These are phyloP conservation scores for Rhynchotus rufescens DNA, from an alignment of 2,797 vertebrate genomes.

Conservation along the genomic window DNA sequence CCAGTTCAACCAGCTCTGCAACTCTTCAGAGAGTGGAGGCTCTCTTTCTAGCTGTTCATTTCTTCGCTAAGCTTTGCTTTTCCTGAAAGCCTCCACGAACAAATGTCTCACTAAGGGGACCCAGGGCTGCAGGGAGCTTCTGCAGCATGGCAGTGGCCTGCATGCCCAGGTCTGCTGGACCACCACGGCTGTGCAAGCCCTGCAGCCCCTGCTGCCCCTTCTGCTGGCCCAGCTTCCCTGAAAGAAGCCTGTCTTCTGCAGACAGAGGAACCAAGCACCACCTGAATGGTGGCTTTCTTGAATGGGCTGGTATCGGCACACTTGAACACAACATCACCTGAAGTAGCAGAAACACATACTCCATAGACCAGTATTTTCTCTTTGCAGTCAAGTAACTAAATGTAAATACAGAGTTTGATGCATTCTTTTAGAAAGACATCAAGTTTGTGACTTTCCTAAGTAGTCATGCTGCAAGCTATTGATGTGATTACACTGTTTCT, in stretches of 20 bases:
- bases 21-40: background rate
- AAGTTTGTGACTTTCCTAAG: rapidly evolving
- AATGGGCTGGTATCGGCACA: background rate
- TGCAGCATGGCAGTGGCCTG: background rate
- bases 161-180: background rate
- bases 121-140: background rate
- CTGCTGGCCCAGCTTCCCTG: rapidly evolving
- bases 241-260: background rate
- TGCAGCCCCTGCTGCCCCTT: rapidly evolving
- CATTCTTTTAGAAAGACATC: background rate
- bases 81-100: background rate
- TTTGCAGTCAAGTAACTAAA: background rate
- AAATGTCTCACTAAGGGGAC: background rate
- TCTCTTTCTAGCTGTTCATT: background rate
- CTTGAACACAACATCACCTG: background rate
- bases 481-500: background rate
- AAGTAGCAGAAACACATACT: background rate
- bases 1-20: background rate
- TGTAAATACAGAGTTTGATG: background rate
- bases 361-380: background rate
- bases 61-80: background rate
- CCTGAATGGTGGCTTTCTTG: background rate
- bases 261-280: rapidly evolving
- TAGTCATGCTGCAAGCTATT: background rate
- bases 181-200: background rate